phyloP scores from a whole-genome alignment of 2,113 vertebrate species.

The Scytalopus superciliaris region DNA sequence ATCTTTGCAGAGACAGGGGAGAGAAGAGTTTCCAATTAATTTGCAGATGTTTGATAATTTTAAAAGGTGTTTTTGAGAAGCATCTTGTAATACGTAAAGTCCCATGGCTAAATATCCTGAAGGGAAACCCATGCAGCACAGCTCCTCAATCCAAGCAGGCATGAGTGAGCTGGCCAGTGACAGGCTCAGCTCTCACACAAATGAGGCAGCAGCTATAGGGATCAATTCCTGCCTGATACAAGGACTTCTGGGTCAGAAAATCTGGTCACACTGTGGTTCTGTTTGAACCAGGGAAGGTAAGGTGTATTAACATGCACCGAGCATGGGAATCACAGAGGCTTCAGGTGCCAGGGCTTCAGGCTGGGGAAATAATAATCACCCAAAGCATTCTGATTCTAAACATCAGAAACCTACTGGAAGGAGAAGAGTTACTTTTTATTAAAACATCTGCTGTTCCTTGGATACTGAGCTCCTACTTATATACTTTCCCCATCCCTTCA shows the following conservation, averaged over 20 bases:
- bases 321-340: not conserved
- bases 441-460: not conserved
- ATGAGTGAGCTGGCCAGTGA: not conserved
- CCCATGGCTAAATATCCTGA: not conserved
- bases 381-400: not conserved
- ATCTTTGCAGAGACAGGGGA: not conserved
- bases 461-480: not conserved
- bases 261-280: rapidly evolving
- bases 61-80: constrained; percentile 1
- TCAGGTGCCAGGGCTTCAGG: not conserved
- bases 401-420: not conserved
- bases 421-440: not conserved
- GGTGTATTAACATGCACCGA: not conserved
- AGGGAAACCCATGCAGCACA: not conserved
- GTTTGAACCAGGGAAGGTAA: not conserved
- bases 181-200: not conserved
- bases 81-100: not conserved
- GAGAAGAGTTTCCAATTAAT: not conserved
- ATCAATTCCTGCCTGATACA: not conserved
- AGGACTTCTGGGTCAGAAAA: not conserved
- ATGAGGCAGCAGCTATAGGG: not conserved
- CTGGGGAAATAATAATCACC: not conserved
- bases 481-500: not conserved
- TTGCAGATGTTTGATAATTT: not conserved
- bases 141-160: not conserved